These are phyloP conservation scores for Borostomias antarcticus DNA, from an alignment of 2,797 vertebrate genomes.

Conservation along the genomic window DNA sequence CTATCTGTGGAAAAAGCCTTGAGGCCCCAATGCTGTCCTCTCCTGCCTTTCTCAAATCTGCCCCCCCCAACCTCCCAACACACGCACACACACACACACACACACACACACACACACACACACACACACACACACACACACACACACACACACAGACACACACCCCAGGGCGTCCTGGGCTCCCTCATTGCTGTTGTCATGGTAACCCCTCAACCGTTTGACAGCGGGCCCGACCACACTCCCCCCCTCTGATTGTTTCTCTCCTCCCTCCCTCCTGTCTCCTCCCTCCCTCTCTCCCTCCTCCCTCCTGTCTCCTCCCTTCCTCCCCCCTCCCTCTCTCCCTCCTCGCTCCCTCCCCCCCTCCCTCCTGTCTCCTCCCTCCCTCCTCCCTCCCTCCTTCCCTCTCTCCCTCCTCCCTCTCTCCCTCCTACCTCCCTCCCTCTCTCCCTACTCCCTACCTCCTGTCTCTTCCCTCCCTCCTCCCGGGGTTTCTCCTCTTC, in stretches of 20 bases:
- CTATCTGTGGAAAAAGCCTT: too few relatives aligned
- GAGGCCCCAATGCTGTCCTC: too few relatives aligned
- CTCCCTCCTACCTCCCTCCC: too few relatives aligned
- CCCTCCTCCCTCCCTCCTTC: too few relatives aligned
- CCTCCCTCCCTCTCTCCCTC: slow-evolving; percentile 47
- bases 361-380: slow-evolving; percentile 71
- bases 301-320: slow-evolving; percentile 19
- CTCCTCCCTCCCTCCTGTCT: slow-evolving; percentile 39
- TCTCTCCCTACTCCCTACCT: too few relatives aligned
- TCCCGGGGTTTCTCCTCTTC: too few relatives aligned
- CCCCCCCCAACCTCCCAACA: neutral
- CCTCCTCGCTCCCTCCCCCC: slow-evolving; percentile 59
- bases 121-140: slow-evolving; percentile 22
- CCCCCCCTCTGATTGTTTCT: slow-evolving; percentile 32
- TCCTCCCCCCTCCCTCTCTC: slow-evolving; percentile 24
- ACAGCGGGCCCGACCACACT: slow-evolving; percentile 68
- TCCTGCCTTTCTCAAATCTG: too few relatives aligned
- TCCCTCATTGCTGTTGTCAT: slow-evolving; percentile 84
- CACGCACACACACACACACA: neutral
- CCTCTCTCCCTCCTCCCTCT: too few relatives aligned
- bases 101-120: slow-evolving; percentile 13
- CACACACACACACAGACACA: neutral
- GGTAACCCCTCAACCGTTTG: slow-evolving; percentile 80
- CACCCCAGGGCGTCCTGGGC: slow-evolving; percentile 77
- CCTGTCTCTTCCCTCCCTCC: too few relatives aligned